phyloP scores from a whole-genome alignment of 2,113 vertebrate genomes.

The Pungitius pungitius region DNA sequence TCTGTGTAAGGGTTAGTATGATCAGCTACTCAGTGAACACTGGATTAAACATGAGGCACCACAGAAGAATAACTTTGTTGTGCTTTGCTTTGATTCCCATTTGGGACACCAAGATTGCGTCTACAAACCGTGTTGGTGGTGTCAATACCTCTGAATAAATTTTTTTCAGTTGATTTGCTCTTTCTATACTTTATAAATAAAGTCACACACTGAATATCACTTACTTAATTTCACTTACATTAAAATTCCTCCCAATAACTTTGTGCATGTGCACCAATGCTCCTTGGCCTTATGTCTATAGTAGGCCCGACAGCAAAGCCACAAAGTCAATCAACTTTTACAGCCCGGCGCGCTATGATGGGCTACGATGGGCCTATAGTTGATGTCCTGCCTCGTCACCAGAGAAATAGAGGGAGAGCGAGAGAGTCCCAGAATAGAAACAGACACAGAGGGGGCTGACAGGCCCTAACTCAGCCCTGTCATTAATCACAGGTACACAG shows the following conservation, averaged over 20 bases:
- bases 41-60: constrained; percentile 40
- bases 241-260: constrained; percentile 28
- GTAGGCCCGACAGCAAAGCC: constrained; percentile 40
- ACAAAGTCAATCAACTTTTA: constrained; percentile 60
- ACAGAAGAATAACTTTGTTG: constrained; percentile 33
- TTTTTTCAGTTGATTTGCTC: constrained; percentile 13
- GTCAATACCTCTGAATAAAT: constrained; percentile 32
- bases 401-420: constrained; percentile 51
- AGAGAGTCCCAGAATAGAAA: constrained; percentile 75
- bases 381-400: constrained; percentile 71
- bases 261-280: constrained; percentile 37
- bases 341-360: constrained; percentile 39
- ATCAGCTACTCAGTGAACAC: constrained; percentile 15
- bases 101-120: constrained; percentile 35
- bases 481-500: constrained; percentile 80
- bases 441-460: constrained; percentile 71
- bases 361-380: constrained; percentile 58
- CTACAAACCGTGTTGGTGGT: constrained; percentile 25
- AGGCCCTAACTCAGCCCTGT: constrained; percentile 74
- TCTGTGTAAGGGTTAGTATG: not conserved
- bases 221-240: constrained; percentile 23
- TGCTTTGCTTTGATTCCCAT: constrained; percentile 35
- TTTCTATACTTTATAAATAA: constrained; percentile 45
- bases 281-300: constrained; percentile 24
- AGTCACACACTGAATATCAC: not conserved